Conservation (phyloP, 2,797 vertebrate species). For the Malacoraja senta region DNA sequence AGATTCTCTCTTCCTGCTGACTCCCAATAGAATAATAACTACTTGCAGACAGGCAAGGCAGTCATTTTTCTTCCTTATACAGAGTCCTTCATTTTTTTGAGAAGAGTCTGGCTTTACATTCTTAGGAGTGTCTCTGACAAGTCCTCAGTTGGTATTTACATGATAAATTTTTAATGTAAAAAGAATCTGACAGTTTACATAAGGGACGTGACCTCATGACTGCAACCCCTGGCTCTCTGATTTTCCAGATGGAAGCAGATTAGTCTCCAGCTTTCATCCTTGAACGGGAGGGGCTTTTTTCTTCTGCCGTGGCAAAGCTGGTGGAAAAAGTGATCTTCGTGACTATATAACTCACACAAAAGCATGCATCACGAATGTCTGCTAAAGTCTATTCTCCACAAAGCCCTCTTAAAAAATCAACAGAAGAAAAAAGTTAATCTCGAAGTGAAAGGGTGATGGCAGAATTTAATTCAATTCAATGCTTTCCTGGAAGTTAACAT, state of each 20-base stretch:
- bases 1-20: constrained; percentile 12
- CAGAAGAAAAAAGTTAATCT: constrained; percentile 35
- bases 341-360: constrained; percentile 42
- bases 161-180: constrained; percentile 66
- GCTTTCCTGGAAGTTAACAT: constrained; percentile 53
- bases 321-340: constrained; percentile 56
- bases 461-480: constrained; percentile 49
- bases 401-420: constrained; percentile 49
- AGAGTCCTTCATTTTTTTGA: constrained; percentile 48
- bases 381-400: constrained; percentile 63
- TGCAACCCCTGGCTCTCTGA: constrained; percentile 65
- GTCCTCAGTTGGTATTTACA: constrained; percentile 56
- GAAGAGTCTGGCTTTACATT: constrained; percentile 40
- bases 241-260: constrained; percentile 73
- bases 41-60: constrained; percentile 58
- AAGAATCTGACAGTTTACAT: constrained; percentile 79
- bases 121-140: constrained; percentile 46
- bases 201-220: constrained; percentile 71
- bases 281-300: constrained; percentile 59
- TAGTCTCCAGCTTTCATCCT: constrained; percentile 67
- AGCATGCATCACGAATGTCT: constrained; percentile 67
- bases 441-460: constrained; percentile 48
- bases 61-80: constrained; percentile 50
- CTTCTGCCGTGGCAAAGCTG: constrained; percentile 43
- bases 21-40: constrained; percentile 50